Evolutionary conservation across 2,888 invertebrate species (phyloP), one percentile per base, ranked within the genome.

Genomic region (Hydraecia micacea): DNA sequence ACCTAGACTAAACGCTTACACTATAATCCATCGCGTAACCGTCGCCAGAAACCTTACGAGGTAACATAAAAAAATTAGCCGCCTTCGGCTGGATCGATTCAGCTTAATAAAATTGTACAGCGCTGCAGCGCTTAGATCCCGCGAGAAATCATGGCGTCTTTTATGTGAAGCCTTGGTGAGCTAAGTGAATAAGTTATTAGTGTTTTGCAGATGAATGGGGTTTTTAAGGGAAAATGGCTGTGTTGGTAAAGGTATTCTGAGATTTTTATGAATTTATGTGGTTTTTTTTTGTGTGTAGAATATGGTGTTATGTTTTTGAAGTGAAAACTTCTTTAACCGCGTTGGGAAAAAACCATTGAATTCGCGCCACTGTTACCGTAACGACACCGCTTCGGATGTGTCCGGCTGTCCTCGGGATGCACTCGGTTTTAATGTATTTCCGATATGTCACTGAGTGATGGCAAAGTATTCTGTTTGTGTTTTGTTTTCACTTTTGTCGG

Each of bases 1-100:
- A 36, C 76, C 85, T 85, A 83, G 85, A 63, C 85, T 39, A 81
- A 83, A 69, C 75, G 70, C 60, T 81, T 81, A 70, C n/a, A 9
- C 28, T 13, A 58, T 63, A 82, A 79, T 74, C 72, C 60, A 18
- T 62, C 60, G 74, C 18, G 49, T 81, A 81, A 84, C 52, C 42
- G 70, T 36, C 63, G n/a, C 46, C 0, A 0, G 80, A 80, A 80
- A 68, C 80, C 80, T 55, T 80, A 80, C 15, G 25, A 74, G 18
- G 46, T 1, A 46, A 65, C 60, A 75, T 74, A 39, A 63, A 77
- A 46, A 81, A 81, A 55, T 32, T 80, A 18, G 60, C 67, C 52
- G 75, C 62, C 55, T 81, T 81, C 28, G 21, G 52, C 67, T 81
- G 76, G 82, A 75, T 80, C 80, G 82, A 80, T 81, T 49, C 81